Evolutionary conservation across 30 jellyfish, hydroid and myxozoan species (phyloP).

Genomic region (Turritopsis dohrnii): DNA sequence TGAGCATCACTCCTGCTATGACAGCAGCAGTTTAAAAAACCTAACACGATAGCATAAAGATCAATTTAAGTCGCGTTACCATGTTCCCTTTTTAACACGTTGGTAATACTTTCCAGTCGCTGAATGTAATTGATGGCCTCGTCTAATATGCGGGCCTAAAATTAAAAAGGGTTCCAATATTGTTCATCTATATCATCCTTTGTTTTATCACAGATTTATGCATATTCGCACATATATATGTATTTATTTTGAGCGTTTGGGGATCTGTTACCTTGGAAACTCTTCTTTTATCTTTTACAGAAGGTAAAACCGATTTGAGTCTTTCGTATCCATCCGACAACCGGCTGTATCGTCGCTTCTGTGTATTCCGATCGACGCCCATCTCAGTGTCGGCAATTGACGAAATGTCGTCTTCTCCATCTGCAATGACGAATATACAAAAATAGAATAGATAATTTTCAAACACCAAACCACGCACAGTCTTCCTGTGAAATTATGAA

Average conservation of each 20-base stretch:
- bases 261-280: constrained; percentile 82
- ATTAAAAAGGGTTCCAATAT: too few relatives aligned
- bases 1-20: too few relatives aligned
- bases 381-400: constrained; percentile 83
- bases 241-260: too few relatives aligned
- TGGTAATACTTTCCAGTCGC: constrained; percentile 87
- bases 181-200: too few relatives aligned
- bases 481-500: too few relatives aligned
- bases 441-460: not conserved
- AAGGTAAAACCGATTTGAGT: constrained; percentile 87
- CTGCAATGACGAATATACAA: not conserved
- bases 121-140: constrained; percentile 97
- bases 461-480: too few relatives aligned
- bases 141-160: constrained; percentile 95
- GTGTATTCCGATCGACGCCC: constrained; percentile 86
- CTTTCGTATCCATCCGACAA: constrained; percentile 98
- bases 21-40: too few relatives aligned
- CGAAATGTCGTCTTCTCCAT: constrained; percentile 79
- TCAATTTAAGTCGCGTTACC: too few relatives aligned
- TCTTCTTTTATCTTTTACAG: constrained; percentile 96
- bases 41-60: not conserved
- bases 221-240: too few relatives aligned
- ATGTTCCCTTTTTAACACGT: constrained; percentile 91
- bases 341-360: constrained; percentile 97
- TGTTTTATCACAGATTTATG: too few relatives aligned